Evolutionary conservation across 1,140 invertebrate genomes (phyloP), one percentile per base, ranked within the genome.

Genomic region (Gryllus bimaculatus): DNA sequence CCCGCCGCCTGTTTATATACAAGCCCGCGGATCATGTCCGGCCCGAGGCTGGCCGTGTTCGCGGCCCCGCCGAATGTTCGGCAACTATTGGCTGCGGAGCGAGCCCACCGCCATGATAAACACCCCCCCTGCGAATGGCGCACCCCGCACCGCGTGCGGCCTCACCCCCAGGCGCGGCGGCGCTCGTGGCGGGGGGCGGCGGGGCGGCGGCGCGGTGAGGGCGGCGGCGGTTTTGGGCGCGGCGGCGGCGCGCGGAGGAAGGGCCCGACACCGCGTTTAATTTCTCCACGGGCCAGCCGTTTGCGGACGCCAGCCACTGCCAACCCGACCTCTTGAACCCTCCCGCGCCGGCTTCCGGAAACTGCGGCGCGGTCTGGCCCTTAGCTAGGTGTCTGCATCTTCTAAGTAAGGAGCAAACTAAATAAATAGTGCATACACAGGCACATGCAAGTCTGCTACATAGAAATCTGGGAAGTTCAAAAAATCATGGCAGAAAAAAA

Each of bases 21-120:
- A 66, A 66, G 54, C 54, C 54, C 54, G 54, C 54, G 54, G 54
- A 66, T 66, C 54, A 66, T 66, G 54, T 66, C 54, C 54, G 54
- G 54, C 54, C 54, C 54, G 54, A 66, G 54, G 54, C 54, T 13
- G 54, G 18, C 54, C 54, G 54, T 66, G 54, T 66, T 66, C 54
- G 54, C 54, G 54, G 54, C 1, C 54, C 54, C 54, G 54, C 54
- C 54, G 54, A 66, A 66, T 66, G 54, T 66, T 66, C 54, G 54
- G 54, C 54, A 66, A 66, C 54, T 66, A 66, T 66, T 66, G 54
- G 54, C 54, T 66, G 10, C 18, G 54, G 54, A 66, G 54, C 54
- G 54, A 66, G 54, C 54, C 54, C 54, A 18, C 54, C 54, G 18
- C 54, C 54, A 66, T 66, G 54, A 66, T 66, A 66, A 66, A 66